These are phyloP conservation scores for Drymonia ruficornis DNA, from an alignment of 2,888 invertebrate species.

Conservation along the genomic window DNA sequence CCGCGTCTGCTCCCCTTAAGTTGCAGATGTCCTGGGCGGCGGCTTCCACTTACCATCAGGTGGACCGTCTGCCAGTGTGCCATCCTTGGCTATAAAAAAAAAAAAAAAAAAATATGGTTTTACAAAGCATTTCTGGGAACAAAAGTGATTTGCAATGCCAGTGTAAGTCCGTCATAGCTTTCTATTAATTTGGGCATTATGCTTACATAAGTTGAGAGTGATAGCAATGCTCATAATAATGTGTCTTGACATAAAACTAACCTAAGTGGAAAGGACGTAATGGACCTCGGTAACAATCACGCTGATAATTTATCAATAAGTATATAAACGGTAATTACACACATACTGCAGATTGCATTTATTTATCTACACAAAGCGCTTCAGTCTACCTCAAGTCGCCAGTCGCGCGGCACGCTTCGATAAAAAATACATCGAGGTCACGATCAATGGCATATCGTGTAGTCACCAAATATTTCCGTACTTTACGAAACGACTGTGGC, in stretches of 20 bases:
- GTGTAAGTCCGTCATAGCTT: no score
- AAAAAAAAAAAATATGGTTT: no score
- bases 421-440: conserved; percentile 65
- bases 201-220: no score
- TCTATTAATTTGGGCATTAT: no score
- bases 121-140: no score
- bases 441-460: conserved; percentile 60
- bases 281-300: not conserved
- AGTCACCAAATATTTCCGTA: conserved; percentile 73
- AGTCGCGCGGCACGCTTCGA: conserved; percentile 45
- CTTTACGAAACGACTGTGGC: conserved; percentile 71
- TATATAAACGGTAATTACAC: conserved; percentile 11
- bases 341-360: conserved; percentile 10
- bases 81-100: no score
- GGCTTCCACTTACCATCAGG: no score
- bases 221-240: not conserved
- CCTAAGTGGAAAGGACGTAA: not conserved
- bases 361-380: conserved; percentile 19
- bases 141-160: no score
- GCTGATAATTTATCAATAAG: conserved; percentile 11
- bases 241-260: not conserved
- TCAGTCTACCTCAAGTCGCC: conserved; percentile 44
- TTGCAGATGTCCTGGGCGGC: no score
- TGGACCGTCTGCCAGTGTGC: no score
- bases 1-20: no score